Conservation (phyloP, 1,140 invertebrate genomes). For the Diprion similis region DNA sequence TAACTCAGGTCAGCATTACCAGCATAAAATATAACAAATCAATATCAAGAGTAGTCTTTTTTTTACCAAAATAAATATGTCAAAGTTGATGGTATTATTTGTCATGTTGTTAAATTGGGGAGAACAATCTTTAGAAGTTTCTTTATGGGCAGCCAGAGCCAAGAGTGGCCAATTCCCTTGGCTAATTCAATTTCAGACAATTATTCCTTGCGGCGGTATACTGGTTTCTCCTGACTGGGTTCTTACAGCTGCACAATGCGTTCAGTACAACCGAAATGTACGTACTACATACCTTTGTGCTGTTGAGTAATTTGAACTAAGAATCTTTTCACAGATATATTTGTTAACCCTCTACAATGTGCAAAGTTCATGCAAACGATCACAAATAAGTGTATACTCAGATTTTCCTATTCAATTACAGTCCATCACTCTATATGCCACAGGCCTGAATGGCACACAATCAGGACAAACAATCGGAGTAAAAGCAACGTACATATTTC, state of each 20-base stretch:
- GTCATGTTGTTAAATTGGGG: constrained; percentile 27
- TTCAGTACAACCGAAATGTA: constrained; percentile 39
- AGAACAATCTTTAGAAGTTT: constrained; percentile 9
- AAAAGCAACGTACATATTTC: constrained; percentile 39
- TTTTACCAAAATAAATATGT: constrained; percentile 21
- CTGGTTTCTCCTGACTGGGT: constrained; percentile 40
- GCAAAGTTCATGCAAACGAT: no score
- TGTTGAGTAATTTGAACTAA: no score
- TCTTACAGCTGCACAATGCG: constrained; percentile 40
- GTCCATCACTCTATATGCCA: constrained; percentile 35
- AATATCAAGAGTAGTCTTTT: constrained; percentile 12
- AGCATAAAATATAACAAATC: constrained; percentile 2
- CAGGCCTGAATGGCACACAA: constrained; percentile 31
- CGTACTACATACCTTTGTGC: neutral
- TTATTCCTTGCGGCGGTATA: constrained; percentile 38
- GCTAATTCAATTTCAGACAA: constrained; percentile 41
- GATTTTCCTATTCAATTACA: constrained; percentile 12
- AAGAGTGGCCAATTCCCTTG: constrained; percentile 35
- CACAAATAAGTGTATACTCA: neutral
- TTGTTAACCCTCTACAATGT: no score
- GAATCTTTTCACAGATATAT: no score
- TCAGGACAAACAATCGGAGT: constrained; percentile 29
- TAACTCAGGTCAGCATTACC: no score
- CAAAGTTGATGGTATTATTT: constrained; percentile 25
- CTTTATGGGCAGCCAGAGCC: constrained; percentile 28